Conservation (phyloP, 2,888 invertebrate genomes). For the Lingula anatina region DNA sequence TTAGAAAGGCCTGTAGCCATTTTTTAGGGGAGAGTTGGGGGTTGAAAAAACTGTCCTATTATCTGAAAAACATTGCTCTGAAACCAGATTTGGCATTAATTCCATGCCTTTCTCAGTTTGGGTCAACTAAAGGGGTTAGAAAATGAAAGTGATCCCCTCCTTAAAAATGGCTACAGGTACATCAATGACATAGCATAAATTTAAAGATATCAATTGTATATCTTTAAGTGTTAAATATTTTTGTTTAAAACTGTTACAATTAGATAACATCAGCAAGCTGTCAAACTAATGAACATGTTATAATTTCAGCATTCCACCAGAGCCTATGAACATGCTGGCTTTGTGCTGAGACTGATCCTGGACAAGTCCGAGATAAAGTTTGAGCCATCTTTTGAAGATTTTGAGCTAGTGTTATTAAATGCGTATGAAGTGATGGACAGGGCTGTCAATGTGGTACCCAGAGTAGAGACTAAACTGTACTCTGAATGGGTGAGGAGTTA, state of each 20-base stretch:
- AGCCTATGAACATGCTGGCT: slow-evolving; percentile 52
- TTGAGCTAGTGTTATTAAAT: slow-evolving; percentile 66
- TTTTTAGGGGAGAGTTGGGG: too few relatives aligned
- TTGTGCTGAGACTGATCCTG: slow-evolving; percentile 50
- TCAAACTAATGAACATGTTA: too few relatives aligned
- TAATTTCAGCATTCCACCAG: slow-evolving; percentile 41
- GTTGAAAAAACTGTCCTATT: too few relatives aligned
- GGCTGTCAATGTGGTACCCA: slow-evolving; percentile 67
- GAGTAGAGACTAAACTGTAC: slow-evolving; percentile 74
- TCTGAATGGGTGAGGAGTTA: slow-evolving; percentile 62
- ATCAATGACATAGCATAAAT: background rate
- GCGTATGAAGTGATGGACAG: slow-evolving; percentile 71
- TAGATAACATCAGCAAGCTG: too few relatives aligned
- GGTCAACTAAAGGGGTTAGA: slow-evolving; percentile 4
- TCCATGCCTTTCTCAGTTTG: too few relatives aligned
- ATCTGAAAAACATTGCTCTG: too few relatives aligned
- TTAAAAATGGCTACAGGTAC: background rate
- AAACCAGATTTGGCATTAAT: too few relatives aligned
- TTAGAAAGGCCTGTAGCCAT: too few relatives aligned
- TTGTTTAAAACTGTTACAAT: background rate
- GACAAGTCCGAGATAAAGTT: slow-evolving; percentile 50
- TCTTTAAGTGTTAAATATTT: background rate
- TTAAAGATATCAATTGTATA: background rate
- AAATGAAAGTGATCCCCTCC: background rate
- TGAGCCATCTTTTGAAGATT: slow-evolving; percentile 60